Percentiles rank a stretch among this genome's conserved stretches.
Evolutionary conservation across 2,113 vertebrate species (phyloP).

Genomic region (crab-eating macaque (Macaca fascicularis)): DNA sequence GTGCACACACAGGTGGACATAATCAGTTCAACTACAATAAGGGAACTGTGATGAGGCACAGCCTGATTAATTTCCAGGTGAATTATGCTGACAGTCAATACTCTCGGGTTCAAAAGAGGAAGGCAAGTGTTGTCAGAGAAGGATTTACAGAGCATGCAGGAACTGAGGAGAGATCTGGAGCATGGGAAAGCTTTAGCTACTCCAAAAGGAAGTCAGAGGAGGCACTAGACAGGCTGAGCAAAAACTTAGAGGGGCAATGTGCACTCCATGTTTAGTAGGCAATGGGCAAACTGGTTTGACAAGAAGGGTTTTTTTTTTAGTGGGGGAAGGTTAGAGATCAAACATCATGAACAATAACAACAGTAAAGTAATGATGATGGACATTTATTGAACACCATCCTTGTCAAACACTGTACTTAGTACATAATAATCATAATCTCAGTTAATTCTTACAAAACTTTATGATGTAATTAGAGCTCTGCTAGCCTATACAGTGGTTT

Average conservation of each 20-base stretch:
- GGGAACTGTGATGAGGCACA: background rate
- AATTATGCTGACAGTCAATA: background rate
- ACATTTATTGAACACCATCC: background rate
- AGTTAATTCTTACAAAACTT: background rate
- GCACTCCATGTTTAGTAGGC: background rate
- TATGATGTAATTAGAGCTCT: background rate
- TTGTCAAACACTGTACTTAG: background rate
- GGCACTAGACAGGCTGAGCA: background rate
- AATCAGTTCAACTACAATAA: background rate
- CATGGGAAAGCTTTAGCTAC: background rate
- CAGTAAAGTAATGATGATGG: background rate
- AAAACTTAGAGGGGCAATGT: fast-evolving
- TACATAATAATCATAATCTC: background rate
- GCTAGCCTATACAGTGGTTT: background rate
- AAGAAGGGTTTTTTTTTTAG: background rate
- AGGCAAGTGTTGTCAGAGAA: background rate
- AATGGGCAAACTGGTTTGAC: background rate
- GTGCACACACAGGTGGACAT: background rate
- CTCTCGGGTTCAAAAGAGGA: slow-evolving; percentile 23
- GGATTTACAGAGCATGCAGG: background rate
- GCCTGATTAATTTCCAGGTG: slow-evolving; percentile 17
- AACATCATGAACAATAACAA: background rate
- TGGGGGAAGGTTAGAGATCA: background rate
- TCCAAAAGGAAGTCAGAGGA: background rate
- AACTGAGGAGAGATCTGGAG: background rate